Conservation (phyloP, 2,113 vertebrate genomes). For the Engraulis encrasicolus region DNA sequence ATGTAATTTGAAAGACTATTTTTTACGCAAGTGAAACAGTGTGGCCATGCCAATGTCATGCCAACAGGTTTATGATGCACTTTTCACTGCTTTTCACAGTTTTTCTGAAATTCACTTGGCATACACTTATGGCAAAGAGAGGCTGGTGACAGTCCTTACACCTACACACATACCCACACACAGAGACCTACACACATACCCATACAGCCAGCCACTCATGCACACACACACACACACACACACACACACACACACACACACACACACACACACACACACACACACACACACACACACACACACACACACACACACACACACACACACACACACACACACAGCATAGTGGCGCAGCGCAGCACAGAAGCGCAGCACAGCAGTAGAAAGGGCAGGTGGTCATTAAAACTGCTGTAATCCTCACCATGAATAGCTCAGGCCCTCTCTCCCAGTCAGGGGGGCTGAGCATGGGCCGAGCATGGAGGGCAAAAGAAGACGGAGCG, state of each 20-base stretch:
- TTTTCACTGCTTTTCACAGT: conserved; percentile 7
- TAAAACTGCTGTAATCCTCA: conserved; percentile 77
- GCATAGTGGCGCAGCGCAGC: too few species aligned
- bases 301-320: neutral
- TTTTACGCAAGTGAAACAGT: neutral
- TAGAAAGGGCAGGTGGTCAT: conserved; percentile 79
- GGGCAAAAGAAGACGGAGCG: conserved; percentile 25
- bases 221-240: neutral
- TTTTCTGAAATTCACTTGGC: conserved; percentile 41
- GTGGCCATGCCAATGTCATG: neutral
- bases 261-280: neutral
- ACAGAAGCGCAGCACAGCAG: too few species aligned
- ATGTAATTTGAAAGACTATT: neutral
- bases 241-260: neutral
- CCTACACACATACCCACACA: neutral
- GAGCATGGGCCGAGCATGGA: conserved; percentile 57
- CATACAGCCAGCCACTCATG: neutral
- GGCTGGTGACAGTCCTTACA: conserved; percentile 24
- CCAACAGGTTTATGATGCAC: neutral
- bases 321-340: conserved; percentile 53
- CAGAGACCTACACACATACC: neutral
- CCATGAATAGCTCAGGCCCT: conserved; percentile 74
- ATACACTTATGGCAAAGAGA: conserved; percentile 39
- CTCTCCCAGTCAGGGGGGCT: conserved; percentile 54
- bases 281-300: neutral